These are phyloP conservation scores for Macrostomum lignano DNA, from an alignment of 1,140 invertebrate species.

Conservation along the genomic window DNA sequence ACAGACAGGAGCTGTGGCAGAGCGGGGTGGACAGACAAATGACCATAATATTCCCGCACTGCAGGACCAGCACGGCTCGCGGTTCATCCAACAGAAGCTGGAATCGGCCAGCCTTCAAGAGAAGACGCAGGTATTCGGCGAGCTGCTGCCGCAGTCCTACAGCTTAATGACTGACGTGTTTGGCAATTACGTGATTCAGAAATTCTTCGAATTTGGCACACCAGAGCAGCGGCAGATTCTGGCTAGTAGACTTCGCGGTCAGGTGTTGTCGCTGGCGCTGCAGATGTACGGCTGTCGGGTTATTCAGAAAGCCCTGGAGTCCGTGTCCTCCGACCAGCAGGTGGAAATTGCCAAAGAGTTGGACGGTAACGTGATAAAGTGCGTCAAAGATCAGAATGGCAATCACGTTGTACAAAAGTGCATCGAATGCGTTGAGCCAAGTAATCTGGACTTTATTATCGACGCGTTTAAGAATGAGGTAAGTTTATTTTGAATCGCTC, in stretches of 20 bases:
- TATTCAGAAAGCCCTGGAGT: conserved; percentile 94
- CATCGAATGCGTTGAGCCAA: conserved; percentile 89
- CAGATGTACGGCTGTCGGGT: conserved; percentile 99
- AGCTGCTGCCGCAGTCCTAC: conserved; percentile 32
- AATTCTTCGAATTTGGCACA: conserved; percentile 97
- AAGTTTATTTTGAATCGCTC: background rate
- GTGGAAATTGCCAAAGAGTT: conserved; percentile 86
- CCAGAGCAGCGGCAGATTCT: conserved; percentile 55
- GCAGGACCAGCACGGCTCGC: conserved; percentile 96
- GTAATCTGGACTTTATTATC: conserved; percentile 82
- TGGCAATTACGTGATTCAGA: conserved; percentile 96
- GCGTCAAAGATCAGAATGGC: conserved; percentile 96
- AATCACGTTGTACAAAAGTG: conserved; percentile 87
- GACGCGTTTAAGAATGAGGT: conserved; percentile 56
- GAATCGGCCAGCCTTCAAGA: conserved; percentile 73
- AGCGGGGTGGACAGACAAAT: too few relatives aligned
- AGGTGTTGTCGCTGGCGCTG: conserved; percentile 71
- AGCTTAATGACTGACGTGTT: conserved; percentile 97
- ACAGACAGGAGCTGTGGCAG: too few relatives aligned
- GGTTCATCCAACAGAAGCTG: conserved; percentile 96
- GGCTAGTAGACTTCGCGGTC: background rate
- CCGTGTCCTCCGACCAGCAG: conserved; percentile 81
- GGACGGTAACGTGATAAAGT: conserved; percentile 83
- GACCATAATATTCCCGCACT: too few relatives aligned
- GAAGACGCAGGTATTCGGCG: conserved; percentile 89